Conservation (phyloP, 37 sponge, comb jelly and placozoan genomes). For the Hexactinellida sp. region DNA sequence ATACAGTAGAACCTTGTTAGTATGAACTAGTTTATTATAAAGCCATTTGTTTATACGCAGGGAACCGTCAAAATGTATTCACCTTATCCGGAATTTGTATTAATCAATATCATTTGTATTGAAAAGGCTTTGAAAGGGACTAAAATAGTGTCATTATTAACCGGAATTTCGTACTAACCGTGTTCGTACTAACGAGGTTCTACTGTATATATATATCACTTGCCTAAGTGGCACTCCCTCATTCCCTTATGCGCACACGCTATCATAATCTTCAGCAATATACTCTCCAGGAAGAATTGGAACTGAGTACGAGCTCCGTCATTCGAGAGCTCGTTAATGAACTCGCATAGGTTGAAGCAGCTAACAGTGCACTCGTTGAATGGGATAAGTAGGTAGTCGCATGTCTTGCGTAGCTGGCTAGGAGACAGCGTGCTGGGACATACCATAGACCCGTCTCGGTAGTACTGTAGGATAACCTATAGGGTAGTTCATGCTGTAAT, state of each 20-base stretch:
- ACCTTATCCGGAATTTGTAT: no score
- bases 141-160: no score
- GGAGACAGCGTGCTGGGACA: constrained; percentile 63
- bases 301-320: constrained; percentile 80
- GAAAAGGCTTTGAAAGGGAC: no score
- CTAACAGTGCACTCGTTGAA: constrained; percentile 64
- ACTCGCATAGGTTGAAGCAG: constrained; percentile 66
- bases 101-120: no score
- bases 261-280: constrained; percentile 61
- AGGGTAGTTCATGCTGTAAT: not conserved
- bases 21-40: not conserved
- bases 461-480: constrained; percentile 40
- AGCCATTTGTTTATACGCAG: not conserved
- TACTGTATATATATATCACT: no score
- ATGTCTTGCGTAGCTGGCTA: constrained; percentile 69
- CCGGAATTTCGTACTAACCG: no score
- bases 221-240: constrained; percentile 80
- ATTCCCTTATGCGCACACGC: constrained; percentile 79
- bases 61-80: no score
- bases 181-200: no score
- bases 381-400: constrained; percentile 91
- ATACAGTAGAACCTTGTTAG: not conserved
- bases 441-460: constrained; percentile 42
- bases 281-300: constrained; percentile 39
- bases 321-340: constrained; percentile 88